Percentiles rank a stretch among this genome's conserved stretches.
phyloP scores from a whole-genome alignment of 1,140 invertebrate species.

The Hetaerina americana region DNA sequence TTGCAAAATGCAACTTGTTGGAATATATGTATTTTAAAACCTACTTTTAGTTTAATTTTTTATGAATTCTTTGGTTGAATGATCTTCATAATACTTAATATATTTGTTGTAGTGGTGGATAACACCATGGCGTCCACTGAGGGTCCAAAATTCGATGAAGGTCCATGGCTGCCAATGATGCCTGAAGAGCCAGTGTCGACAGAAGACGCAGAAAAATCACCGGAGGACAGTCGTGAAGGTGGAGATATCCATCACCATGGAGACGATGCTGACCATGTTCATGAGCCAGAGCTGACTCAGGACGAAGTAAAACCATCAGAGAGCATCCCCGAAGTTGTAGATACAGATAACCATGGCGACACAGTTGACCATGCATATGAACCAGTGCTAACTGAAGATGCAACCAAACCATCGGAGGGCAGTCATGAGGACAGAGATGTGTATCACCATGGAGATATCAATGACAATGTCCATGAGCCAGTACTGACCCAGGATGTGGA shows the following conservation, averaged over 20 bases:
- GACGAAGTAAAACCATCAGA: neutral
- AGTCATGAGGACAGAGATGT: neutral
- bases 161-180: neutral
- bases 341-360: neutral
- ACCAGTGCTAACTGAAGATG: neutral
- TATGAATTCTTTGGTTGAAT: too few species aligned
- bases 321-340: neutral
- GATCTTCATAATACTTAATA: neutral
- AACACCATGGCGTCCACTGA: neutral
- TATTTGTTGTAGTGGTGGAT: neutral
- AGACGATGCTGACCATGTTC: neutral
- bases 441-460: neutral
- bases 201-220: neutral
- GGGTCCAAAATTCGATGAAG: neutral
- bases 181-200: neutral
- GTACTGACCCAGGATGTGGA: neutral
- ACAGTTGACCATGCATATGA: neutral
- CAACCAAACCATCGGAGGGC: neutral
- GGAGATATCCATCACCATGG: neutral
- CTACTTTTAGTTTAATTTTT: too few species aligned
- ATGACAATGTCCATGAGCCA: neutral
- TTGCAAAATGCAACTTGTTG: too few species aligned
- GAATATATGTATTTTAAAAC: too few species aligned
- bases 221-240: neutral
- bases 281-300: neutral